These are phyloP conservation scores for Smittia aterrima DNA, from an alignment of 2,888 invertebrate genomes.

Conservation along the genomic window DNA sequence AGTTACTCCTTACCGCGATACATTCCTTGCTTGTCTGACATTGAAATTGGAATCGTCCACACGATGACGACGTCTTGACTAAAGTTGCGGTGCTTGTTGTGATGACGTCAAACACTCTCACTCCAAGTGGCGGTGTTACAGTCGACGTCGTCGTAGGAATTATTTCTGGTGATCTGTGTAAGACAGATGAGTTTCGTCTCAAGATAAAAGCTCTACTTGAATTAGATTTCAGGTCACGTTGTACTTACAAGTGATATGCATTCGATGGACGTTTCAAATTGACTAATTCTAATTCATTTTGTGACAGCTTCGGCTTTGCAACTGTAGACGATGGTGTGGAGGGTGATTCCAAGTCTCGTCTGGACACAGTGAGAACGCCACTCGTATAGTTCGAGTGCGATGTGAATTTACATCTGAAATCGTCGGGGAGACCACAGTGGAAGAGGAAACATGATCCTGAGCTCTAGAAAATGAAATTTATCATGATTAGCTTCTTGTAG, in stretches of 20 bases:
- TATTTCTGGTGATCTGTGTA: neutral
- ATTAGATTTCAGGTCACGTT: neutral
- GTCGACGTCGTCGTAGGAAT: conserved; percentile 38
- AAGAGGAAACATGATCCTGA: conserved; percentile 88
- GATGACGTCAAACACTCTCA: conserved; percentile 28
- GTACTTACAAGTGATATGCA: conserved; percentile 34
- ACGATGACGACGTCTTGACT: conserved; percentile 53
- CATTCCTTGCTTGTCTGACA: conserved; percentile 82
- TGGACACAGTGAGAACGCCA: conserved; percentile 72
- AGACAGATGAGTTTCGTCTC: neutral
- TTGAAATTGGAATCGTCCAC: conserved; percentile 84
- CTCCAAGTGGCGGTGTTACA: conserved; percentile 42
- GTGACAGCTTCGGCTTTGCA: conserved; percentile 46
- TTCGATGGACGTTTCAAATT: conserved; percentile 49
- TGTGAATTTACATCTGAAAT: conserved; percentile 91
- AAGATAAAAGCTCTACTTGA: neutral
- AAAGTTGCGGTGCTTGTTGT: conserved; percentile 21
- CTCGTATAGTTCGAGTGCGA: conserved; percentile 84
- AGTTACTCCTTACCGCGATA: conserved; percentile 69
- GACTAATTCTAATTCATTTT: conserved; percentile 53
- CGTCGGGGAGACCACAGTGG: conserved; percentile 84
- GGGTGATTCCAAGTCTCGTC: conserved; percentile 48
- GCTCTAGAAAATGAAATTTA: conserved; percentile 56
- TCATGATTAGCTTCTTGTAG: no score
- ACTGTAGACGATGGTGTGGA: conserved; percentile 4